A percentile compares a stretch with the other conserved stretches of the same genome.
Conservation (phyloP, 2,888 invertebrate genomes). For the Diloba caeruleocephala region DNA sequence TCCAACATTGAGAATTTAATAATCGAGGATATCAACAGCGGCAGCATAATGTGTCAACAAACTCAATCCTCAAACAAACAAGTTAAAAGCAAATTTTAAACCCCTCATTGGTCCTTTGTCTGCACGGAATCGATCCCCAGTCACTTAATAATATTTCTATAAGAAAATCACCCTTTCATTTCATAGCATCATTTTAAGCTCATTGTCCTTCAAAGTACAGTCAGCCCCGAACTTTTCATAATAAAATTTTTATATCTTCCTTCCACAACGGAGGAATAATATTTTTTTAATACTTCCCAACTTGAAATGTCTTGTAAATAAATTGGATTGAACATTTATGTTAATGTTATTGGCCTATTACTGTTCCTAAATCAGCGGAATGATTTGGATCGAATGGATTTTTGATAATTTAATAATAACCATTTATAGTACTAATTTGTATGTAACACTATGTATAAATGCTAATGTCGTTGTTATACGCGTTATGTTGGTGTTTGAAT, state of each 20-base stretch:
- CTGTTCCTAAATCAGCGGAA: slow-evolving; percentile 13
- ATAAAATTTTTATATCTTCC: slow-evolving; percentile 77
- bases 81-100: slow-evolving; percentile 71
- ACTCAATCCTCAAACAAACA: slow-evolving; percentile 69
- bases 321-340: slow-evolving; percentile 46
- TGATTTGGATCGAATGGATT: slow-evolving; percentile 29
- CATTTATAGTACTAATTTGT: slow-evolving; percentile 25
- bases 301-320: slow-evolving; percentile 43
- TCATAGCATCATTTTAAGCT: slow-evolving; percentile 63
- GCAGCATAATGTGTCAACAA: slow-evolving; percentile 60
- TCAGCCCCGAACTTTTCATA: slow-evolving; percentile 71
- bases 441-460: slow-evolving; percentile 27
- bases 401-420: slow-evolving; percentile 31
- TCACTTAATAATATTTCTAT: slow-evolving; percentile 82
- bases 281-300: slow-evolving; percentile 50
- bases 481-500: slow-evolving; percentile 49
- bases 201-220: slow-evolving; percentile 73
- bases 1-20: slow-evolving; percentile 48
- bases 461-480: slow-evolving; percentile 41
- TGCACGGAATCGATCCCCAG: slow-evolving; percentile 75
- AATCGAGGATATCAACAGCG: slow-evolving; percentile 44
- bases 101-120: slow-evolving; percentile 65
- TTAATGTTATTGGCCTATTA: slow-evolving; percentile 48
- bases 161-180: slow-evolving; percentile 69
- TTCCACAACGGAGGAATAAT: slow-evolving; percentile 56